Percentiles rank a stretch among this genome's conserved stretches.
phyloP scores from a whole-genome alignment of 2,888 invertebrate species.

The Pachydiplax longipennis region DNA sequence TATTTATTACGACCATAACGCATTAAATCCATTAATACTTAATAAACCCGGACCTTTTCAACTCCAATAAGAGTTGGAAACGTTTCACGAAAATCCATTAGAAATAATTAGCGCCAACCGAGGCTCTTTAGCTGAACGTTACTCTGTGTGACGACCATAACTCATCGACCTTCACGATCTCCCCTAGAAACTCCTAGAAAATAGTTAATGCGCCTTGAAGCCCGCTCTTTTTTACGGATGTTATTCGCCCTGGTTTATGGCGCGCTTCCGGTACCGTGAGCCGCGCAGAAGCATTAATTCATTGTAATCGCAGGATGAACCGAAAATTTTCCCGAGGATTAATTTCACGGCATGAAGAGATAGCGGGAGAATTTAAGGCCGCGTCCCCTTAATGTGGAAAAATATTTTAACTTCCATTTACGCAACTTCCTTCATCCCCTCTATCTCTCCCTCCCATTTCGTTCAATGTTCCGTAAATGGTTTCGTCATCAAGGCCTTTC shows the following conservation, averaged over 20 bases:
- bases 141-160: too few species aligned
- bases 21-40: too few species aligned
- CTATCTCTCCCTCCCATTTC: neutral
- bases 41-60: too few species aligned
- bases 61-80: too few species aligned
- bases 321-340: neutral
- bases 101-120: too few species aligned
- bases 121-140: too few species aligned
- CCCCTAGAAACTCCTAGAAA: neutral
- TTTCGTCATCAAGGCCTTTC: neutral
- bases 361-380: neutral
- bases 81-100: too few species aligned
- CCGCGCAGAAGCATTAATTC: neutral
- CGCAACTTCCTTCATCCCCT: neutral
- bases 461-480: conserved; percentile 1
- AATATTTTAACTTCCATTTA: neutral
- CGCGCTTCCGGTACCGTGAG: neutral
- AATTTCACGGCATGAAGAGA: neutral
- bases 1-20: too few species aligned
- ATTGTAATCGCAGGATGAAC: neutral
- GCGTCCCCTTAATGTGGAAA: neutral
- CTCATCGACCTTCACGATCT: too few species aligned
- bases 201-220: neutral
- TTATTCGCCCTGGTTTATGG: neutral
- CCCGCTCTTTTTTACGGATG: neutral